These are phyloP conservation scores for Pollenia amentaria DNA, from an alignment of 2,888 invertebrate genomes.

Conservation along the genomic window DNA sequence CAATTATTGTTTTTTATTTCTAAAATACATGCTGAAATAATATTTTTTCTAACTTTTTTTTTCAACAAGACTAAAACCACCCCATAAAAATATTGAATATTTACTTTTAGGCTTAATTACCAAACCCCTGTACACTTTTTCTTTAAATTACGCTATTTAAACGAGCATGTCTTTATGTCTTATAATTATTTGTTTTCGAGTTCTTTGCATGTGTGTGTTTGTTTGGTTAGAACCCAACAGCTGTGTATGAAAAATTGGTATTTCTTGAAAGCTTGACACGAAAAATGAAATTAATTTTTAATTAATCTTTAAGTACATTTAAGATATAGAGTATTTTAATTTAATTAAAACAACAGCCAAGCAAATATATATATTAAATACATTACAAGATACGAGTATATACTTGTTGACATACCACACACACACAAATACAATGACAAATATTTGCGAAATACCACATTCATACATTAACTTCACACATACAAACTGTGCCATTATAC, in stretches of 20 bases:
- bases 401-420: background rate
- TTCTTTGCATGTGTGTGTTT: background rate
- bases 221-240: slow-evolving; percentile 3
- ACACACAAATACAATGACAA: background rate
- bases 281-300: slow-evolving; percentile 62
- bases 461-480: background rate
- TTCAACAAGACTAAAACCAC: background rate
- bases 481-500: too few relatives aligned
- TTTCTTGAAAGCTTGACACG: slow-evolving; percentile 33
- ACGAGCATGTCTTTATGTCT: too few relatives aligned
- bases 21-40: background rate
- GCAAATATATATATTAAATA: background rate
- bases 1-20: slow-evolving; percentile 9
- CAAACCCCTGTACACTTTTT: background rate
- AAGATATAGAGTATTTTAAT: slow-evolving; percentile 43
- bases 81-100: background rate
- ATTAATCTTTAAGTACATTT: slow-evolving; percentile 60
- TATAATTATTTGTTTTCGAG: background rate
- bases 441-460: slow-evolving; percentile 34
- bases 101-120: slow-evolving; percentile 13
- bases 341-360: slow-evolving; percentile 41
- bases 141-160: background rate
- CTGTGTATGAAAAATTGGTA: slow-evolving; percentile 10
- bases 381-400: background rate
- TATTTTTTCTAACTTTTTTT: background rate